Evolutionary conservation across 2,113 vertebrate species (phyloP).

Genomic region (Phalacrocorax brasilianus): DNA sequence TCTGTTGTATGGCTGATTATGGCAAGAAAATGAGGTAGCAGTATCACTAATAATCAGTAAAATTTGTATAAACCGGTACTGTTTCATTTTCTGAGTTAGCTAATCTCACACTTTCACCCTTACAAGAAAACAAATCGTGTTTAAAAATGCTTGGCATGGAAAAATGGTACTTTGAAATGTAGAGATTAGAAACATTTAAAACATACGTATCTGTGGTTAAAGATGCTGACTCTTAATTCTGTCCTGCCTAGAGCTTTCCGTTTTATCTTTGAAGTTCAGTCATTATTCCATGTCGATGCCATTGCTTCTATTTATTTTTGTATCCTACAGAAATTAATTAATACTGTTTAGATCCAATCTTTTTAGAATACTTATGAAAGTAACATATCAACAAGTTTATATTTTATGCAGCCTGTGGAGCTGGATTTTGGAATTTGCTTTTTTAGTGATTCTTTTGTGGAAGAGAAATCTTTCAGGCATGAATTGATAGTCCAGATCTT

Average conservation of each 20-base stretch:
- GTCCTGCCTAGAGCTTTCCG: neutral
- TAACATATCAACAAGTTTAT: constrained; percentile 62
- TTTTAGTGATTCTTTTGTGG: constrained; percentile 78
- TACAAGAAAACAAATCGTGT: neutral
- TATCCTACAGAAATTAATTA: neutral
- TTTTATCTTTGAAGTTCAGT: constrained; percentile 19
- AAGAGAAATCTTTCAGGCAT: constrained; percentile 82
- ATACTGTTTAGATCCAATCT: neutral
- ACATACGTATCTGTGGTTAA: neutral
- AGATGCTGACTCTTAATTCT: neutral
- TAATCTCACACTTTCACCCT: neutral
- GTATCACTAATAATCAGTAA: neutral
- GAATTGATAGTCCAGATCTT: constrained; percentile 85
- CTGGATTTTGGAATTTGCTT: constrained; percentile 81
- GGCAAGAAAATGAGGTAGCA: constrained; percentile 8
- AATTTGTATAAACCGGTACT: neutral
- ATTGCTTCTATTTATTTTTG: neutral
- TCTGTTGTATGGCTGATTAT: constrained; percentile 19
- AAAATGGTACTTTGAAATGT: neutral
- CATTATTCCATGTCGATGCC: neutral
- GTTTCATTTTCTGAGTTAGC: neutral
- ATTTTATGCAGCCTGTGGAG: constrained; percentile 65
- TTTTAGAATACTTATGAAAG: constrained; percentile 21
- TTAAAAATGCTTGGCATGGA: neutral
- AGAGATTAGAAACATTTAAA: neutral